phyloP scores from a whole-genome alignment of 2,797 vertebrate species.

The Lepidocolaptes lacrymiger region DNA sequence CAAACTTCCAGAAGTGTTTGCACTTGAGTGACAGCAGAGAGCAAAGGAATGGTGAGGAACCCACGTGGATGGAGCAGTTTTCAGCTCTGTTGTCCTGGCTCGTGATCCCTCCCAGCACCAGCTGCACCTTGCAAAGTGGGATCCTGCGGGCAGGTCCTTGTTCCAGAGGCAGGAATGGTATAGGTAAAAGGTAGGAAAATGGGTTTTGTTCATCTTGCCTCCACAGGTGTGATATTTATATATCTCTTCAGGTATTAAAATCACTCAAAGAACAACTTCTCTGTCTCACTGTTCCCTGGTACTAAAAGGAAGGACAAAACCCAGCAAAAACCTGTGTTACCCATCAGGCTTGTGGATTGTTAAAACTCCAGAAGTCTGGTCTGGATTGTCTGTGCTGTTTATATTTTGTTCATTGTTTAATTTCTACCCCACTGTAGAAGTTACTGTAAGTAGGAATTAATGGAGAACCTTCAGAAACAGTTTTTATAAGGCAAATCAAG shows the following conservation, averaged over 20 bases:
- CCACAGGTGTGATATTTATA: not conserved
- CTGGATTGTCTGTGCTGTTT: slow-evolving; percentile 14
- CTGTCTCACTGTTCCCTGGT: not conserved
- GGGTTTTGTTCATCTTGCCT: not conserved
- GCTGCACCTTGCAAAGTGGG: not conserved
- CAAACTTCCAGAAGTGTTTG: not conserved
- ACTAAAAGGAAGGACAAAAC: not conserved
- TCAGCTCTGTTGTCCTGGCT: not conserved
- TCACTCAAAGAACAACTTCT: not conserved
- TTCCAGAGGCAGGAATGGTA: not conserved
- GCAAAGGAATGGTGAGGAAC: not conserved
- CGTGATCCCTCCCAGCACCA: not conserved
- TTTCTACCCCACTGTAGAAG: slow-evolving; percentile 27
- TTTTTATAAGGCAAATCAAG: slow-evolving; percentile 18
- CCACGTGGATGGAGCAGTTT: not conserved
- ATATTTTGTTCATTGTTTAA: not conserved
- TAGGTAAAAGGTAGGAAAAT: not conserved
- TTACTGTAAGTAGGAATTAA: slow-evolving; percentile 25
- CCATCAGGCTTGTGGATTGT: not conserved
- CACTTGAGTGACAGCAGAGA: not conserved
- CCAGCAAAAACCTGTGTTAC: not conserved
- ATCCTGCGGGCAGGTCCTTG: slow-evolving; percentile 44
- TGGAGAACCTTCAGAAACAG: slow-evolving; percentile 16
- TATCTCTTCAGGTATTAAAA: slow-evolving; percentile 37
- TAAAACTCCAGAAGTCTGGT: not conserved